Conservation (phyloP, 2,888 invertebrate species). For the Diabrotica balteata region DNA sequence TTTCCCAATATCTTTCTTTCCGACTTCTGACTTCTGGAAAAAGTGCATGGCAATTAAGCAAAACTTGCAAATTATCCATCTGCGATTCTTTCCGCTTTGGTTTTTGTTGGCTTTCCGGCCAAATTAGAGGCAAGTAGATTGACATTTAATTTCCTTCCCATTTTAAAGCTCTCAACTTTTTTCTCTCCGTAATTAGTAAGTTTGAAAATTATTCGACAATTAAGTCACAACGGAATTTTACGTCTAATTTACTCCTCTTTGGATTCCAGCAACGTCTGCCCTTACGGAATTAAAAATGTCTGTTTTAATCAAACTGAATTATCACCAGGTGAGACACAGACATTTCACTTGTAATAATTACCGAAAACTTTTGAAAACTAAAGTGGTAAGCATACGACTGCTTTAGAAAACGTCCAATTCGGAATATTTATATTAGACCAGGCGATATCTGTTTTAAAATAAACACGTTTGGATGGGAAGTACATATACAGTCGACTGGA, state of each 20-base stretch:
- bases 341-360: no score
- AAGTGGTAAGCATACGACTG: no score
- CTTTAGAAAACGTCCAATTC: no score
- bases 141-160: conserved; percentile 43
- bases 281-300: conserved; percentile 10
- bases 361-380: no score
- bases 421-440: no score
- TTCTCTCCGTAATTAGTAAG: conserved; percentile 36
- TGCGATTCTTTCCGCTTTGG: conserved; percentile 23
- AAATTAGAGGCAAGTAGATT: conserved; percentile 38
- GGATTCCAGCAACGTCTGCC: conserved; percentile 9
- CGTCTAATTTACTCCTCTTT: conserved; percentile 20
- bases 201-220: conserved; percentile 32
- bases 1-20: neutral
- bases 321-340: neutral
- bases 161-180: conserved; percentile 42
- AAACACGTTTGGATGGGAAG: no score
- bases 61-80: conserved; percentile 36
- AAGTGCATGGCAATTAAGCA: conserved; percentile 30
- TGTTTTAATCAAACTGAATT: conserved; percentile 1
- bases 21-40: conserved; percentile 1
- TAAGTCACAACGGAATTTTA: conserved; percentile 25
- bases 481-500: no score
- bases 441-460: no score
- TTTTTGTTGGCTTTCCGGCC: conserved; percentile 32